A percentile compares a stretch with the other conserved stretches of the same genome.
Conservation (phyloP, 2,113 vertebrate genomes). For the Hyperopisus bebe region DNA sequence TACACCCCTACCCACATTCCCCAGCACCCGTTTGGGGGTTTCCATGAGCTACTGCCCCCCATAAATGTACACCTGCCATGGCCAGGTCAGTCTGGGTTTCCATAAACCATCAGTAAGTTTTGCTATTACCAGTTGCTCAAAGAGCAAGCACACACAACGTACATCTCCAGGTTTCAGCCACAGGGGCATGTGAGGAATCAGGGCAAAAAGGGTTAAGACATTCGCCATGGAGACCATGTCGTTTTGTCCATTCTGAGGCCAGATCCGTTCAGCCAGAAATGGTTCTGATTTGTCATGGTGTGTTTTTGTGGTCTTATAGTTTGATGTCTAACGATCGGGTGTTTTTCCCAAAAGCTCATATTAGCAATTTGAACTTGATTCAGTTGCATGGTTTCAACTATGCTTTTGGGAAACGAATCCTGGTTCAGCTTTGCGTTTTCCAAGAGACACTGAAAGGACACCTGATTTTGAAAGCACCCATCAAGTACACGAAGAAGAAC, state of each 20-base stretch:
- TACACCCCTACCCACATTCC: slow-evolving; percentile 7
- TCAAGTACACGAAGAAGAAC: background rate
- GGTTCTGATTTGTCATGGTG: background rate
- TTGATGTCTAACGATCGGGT: background rate
- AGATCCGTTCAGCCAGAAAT: background rate
- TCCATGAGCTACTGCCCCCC: background rate
- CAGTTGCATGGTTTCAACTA: background rate
- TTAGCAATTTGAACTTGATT: background rate
- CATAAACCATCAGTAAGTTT: background rate
- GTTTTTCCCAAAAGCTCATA: background rate
- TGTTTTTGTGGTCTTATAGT: background rate
- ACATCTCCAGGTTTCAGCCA: background rate
- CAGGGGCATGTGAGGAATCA: background rate
- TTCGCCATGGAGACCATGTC: background rate
- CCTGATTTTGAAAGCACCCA: background rate
- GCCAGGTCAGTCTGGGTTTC: background rate
- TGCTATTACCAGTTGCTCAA: background rate
- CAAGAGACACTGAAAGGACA: background rate
- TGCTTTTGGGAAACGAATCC: background rate
- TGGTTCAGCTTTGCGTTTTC: background rate
- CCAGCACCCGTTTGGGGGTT: background rate
- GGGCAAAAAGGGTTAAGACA: background rate
- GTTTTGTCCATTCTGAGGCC: background rate
- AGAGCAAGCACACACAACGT: background rate
- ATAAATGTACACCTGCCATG: background rate